phyloP scores from a whole-genome alignment of 2,888 invertebrate species.

The Acronicta alni region DNA sequence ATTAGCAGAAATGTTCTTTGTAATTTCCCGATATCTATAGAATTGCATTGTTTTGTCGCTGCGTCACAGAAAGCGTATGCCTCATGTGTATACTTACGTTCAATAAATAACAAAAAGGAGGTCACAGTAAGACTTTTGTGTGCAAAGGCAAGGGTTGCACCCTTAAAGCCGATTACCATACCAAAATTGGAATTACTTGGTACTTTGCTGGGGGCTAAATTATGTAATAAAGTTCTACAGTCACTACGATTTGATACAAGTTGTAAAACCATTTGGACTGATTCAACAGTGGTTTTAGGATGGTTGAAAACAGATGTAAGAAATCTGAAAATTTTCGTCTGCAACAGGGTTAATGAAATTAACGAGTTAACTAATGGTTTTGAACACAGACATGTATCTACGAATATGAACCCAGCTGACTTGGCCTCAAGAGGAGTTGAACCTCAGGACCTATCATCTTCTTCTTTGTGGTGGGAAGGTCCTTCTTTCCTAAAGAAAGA shows the following conservation, averaged over 20 bases:
- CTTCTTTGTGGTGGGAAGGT: slow-evolving; percentile 51
- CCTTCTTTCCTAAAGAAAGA: slow-evolving; percentile 32
- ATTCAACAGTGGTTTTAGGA: slow-evolving; percentile 20
- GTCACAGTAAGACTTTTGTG: slow-evolving; percentile 36
- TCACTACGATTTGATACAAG: slow-evolving; percentile 7
- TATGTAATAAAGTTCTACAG: slow-evolving; percentile 35
- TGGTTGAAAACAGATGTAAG: slow-evolving; percentile 5
- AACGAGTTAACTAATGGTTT: slow-evolving; percentile 9
- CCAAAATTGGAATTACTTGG: slow-evolving; percentile 57
- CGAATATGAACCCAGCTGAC: slow-evolving; percentile 54
- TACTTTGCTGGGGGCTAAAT: slow-evolving; percentile 41
- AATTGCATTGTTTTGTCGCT: slow-evolving; percentile 8
- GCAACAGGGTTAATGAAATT: slow-evolving; percentile 23
- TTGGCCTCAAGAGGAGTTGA: slow-evolving; percentile 48
- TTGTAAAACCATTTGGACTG: slow-evolving; percentile 13
- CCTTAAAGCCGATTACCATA: slow-evolving; percentile 45
- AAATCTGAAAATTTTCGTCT: slow-evolving; percentile 10
- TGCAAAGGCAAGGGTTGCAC: slow-evolving; percentile 46
- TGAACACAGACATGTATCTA: slow-evolving; percentile 52
- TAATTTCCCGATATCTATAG: neutral
- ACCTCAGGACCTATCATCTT: slow-evolving; percentile 16
- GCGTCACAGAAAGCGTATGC: slow-evolving; percentile 7
- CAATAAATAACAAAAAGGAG: neutral
- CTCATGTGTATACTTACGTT: slow-evolving; percentile 12
- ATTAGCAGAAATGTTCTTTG: slow-evolving; percentile 15